Evolutionary conservation across 1,140 invertebrate species (phyloP), one percentile per base, ranked within the genome.

Genomic region (Drosophila neocordata): DNA sequence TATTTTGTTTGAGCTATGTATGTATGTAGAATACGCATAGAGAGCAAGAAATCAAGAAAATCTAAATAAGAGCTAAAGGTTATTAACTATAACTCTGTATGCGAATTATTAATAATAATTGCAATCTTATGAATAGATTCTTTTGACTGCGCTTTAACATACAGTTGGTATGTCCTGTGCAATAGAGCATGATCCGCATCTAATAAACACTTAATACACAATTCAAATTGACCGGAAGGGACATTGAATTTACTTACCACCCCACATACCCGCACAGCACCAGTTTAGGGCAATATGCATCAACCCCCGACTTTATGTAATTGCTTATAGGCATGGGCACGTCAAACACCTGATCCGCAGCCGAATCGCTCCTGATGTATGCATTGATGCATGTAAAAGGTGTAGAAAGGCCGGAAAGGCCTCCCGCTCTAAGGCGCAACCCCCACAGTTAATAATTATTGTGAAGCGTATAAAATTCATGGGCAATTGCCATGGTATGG

Each of bases 201-300:
- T 74, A 72, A 89, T 89, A 89, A 89, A 89, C 85, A 84, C 85
- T 80, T 77, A 89, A 89, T 89, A 89, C 71, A 70, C 73, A 84
- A 61, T 89, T 67, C 65, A 70, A 89, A 89, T 89, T 85, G 81
- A 89, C 84, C 84, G 84, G 84, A 89, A 89, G 80, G 57, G 55
- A 53, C 22, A 20, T 41, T 48, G 56, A 35, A 38, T 18, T 62
- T 34, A 65, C 71, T 58, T 44, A 31, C 6, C 27, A 7, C 4
- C 27, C 7, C 27, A 31, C 27, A 31, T 1, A 1, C 6, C 27
- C 4, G 2, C 27, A 31, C 27, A 31, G 27, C 27, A 31, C 58
- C 41, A 48, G 65, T 59, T 55, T 69, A 75, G 52, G 65, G 64
- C 73, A 76, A 73, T 63, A 76, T 65, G 64, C 71, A 65, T 58